Percentiles rank a stretch among this genome's conserved stretches.
Evolutionary conservation across 2,797 vertebrate genomes (phyloP).

Genomic region (Valencia hispanica): DNA sequence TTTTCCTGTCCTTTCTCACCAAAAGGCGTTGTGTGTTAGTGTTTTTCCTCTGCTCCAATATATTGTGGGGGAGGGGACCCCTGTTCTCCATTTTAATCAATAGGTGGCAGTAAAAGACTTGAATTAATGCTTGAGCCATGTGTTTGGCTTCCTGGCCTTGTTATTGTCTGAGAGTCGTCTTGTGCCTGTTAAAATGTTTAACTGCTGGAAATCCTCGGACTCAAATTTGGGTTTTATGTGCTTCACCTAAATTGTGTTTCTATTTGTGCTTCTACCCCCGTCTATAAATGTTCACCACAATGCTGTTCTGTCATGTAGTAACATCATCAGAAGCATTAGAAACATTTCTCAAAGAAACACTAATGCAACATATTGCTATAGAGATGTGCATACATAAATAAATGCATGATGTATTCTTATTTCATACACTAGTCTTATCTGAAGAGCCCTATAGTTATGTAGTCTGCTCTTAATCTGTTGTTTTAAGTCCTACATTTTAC

Average conservation of each 20-base stretch:
- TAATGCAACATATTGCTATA: background rate
- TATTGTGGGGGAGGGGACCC: constrained; percentile 59
- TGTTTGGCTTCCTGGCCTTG: constrained; percentile 52
- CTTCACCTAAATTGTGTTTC: constrained; percentile 44
- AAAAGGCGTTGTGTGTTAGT: constrained; percentile 21
- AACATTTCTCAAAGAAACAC: background rate
- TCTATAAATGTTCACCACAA: constrained; percentile 38
- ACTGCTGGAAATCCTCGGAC: constrained; percentile 69
- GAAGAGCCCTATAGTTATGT: background rate
- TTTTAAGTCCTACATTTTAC: background rate
- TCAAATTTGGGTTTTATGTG: constrained; percentile 71
- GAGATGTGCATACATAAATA: no score
- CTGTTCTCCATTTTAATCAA: constrained; percentile 51
- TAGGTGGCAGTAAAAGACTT: constrained; percentile 79
- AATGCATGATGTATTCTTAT: no score
- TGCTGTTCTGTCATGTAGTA: constrained; percentile 50
- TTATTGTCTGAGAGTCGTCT: constrained; percentile 58
- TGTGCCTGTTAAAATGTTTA: constrained; percentile 69
- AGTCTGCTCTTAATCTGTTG: background rate
- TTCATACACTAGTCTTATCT: background rate
- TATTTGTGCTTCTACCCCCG: constrained; percentile 34
- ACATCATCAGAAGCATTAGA: background rate
- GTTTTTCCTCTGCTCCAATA: constrained; percentile 28
- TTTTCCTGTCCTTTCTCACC: constrained; percentile 7
- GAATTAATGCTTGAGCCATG: constrained; percentile 50